Conservation (phyloP, 2,888 invertebrate genomes). For the Aleiodes testaceus region DNA sequence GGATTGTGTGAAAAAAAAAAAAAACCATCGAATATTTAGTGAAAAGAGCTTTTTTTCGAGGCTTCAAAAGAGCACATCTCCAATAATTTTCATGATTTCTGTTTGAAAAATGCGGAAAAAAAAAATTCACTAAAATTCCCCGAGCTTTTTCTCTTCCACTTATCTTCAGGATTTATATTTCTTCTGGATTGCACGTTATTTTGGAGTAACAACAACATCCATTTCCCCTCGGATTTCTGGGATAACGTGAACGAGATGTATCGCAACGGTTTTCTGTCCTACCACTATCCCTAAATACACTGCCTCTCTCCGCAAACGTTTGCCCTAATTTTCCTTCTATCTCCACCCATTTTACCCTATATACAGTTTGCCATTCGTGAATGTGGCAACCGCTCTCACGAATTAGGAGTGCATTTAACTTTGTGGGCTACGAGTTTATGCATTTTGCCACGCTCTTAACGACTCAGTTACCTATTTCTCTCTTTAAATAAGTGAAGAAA, state of each 20-base stretch:
- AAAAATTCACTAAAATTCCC: too few relatives aligned
- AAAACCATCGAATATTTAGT: too few relatives aligned
- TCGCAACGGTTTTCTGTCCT: not conserved
- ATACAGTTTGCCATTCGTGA: slow-evolving; percentile 41
- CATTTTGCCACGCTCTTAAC: slow-evolving; percentile 41
- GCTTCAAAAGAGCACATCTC: too few relatives aligned
- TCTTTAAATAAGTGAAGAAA: slow-evolving; percentile 39
- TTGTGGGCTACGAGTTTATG: slow-evolving; percentile 49
- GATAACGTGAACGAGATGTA: not conserved
- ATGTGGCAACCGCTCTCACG: slow-evolving; percentile 51
- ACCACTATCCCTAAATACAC: too few relatives aligned
- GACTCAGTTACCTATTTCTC: slow-evolving; percentile 34
- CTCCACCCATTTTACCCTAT: not conserved
- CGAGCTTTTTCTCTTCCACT: too few relatives aligned
- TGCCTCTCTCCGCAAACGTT: not conserved
- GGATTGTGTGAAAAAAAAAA: not conserved
- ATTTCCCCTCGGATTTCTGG: not conserved
- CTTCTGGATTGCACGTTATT: too few relatives aligned
- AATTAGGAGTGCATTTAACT: slow-evolving; percentile 60
- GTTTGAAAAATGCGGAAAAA: too few relatives aligned
- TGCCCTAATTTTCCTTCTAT: not conserved
- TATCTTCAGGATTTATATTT: too few relatives aligned
- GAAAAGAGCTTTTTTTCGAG: too few relatives aligned
- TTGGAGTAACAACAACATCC: not conserved
- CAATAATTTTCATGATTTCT: too few relatives aligned